Conservation (phyloP, 2,113 vertebrate species). For the Myrmecophaga tridactyla region DNA sequence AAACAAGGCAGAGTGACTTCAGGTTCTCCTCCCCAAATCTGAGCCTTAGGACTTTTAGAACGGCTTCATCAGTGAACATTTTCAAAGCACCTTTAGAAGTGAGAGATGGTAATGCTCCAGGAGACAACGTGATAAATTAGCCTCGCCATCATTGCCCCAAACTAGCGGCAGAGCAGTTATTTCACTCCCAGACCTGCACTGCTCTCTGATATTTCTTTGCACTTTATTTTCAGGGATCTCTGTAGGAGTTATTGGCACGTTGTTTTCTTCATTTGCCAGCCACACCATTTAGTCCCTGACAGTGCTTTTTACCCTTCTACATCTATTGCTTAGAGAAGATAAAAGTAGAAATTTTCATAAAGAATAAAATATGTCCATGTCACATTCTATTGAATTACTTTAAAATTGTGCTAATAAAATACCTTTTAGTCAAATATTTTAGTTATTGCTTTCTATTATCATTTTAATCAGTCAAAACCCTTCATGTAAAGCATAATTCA, state of each 20-base stretch:
- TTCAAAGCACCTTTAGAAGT: not conserved
- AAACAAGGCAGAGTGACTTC: not conserved
- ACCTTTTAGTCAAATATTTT: not conserved
- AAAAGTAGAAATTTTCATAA: not conserved
- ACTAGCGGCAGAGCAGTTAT: not conserved
- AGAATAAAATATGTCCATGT: not conserved
- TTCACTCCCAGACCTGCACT: not conserved
- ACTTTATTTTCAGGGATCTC: not conserved
- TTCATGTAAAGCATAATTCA: not conserved
- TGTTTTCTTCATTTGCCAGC: not conserved
- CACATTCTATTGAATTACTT: not conserved
- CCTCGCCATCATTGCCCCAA: not conserved
- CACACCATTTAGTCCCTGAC: not conserved
- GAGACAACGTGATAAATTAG: not conserved
- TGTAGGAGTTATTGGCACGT: not conserved
- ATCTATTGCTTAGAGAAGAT: not conserved
- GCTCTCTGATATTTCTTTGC: not conserved
- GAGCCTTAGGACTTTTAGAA: not conserved
- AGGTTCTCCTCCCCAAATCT: not conserved
- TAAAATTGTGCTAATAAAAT: not conserved
- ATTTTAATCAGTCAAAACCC: constrained; percentile 7
- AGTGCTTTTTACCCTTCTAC: not conserved
- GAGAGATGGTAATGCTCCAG: not conserved
- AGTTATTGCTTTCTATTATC: not conserved
- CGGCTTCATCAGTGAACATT: not conserved